phyloP scores from a whole-genome alignment of 2,113 vertebrate species.

The Oncorhynchus mykiss region DNA sequence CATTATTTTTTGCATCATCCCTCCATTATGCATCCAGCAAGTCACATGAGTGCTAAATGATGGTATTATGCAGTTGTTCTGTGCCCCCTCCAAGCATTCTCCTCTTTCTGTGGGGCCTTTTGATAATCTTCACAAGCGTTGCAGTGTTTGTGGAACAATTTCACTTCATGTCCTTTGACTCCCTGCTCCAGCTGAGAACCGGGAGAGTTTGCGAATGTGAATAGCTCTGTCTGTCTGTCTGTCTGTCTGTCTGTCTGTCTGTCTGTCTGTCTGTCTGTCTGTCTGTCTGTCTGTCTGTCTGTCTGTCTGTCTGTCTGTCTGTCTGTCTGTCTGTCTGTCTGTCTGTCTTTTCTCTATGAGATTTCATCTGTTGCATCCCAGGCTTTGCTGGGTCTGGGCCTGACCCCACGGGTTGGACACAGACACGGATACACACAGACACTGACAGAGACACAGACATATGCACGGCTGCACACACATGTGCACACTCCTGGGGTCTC shows the following conservation, averaged over 20 bases:
- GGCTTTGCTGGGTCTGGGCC: no score
- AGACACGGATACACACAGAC: background rate
- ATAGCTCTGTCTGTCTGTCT: constrained; percentile 22
- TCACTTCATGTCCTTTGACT: background rate
- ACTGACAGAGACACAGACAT: background rate
- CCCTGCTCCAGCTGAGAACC: constrained; percentile 1
- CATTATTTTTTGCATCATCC: constrained; percentile 12
- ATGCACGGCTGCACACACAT: background rate
- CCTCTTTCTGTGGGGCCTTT: constrained; percentile 48
- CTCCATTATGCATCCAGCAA: constrained; percentile 42
- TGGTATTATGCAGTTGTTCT: constrained; percentile 35
- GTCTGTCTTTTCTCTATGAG: no score
- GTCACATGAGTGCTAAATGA: constrained; percentile 57
- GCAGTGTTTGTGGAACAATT: constrained; percentile 43
- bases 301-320: no score
- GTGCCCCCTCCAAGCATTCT: constrained; percentile 54
- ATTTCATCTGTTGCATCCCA: no score
- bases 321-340: no score
- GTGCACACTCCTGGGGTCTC: background rate
- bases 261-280: no score
- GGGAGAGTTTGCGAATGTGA: constrained; percentile 15
- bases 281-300: no score
- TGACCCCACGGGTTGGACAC: background rate
- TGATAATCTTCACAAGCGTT: constrained; percentile 50
- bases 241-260: background rate